Evolutionary conservation across 1,140 invertebrate species (phyloP).

Genomic region (Pogonognathellus flavescens): DNA sequence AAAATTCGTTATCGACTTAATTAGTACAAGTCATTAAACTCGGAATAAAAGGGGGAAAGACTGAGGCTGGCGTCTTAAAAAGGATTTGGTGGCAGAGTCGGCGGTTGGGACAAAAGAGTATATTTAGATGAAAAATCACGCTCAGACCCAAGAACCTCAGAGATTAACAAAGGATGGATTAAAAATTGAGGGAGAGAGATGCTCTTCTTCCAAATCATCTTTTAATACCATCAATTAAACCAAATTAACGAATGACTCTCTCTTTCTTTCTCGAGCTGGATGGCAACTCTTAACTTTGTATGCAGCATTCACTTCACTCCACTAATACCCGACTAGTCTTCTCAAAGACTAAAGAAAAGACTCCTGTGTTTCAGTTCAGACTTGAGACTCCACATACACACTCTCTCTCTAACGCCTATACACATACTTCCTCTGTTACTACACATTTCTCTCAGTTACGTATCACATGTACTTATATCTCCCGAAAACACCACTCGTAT

Average conservation of each 20-base stretch:
- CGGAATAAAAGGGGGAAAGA: slow-evolving; percentile 62
- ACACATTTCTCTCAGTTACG: not conserved
- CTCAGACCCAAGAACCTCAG: slow-evolving; percentile 60
- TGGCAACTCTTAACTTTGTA: slow-evolving; percentile 56
- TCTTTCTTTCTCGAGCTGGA: slow-evolving; percentile 33
- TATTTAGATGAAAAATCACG: slow-evolving; percentile 68
- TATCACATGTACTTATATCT: not conserved
- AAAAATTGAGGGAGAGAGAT: slow-evolving; percentile 63
- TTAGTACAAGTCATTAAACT: slow-evolving; percentile 66
- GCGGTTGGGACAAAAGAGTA: slow-evolving; percentile 59
- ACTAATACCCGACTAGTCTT: slow-evolving; percentile 39
- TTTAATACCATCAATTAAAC: slow-evolving; percentile 67
- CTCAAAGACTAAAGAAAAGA: slow-evolving; percentile 25
- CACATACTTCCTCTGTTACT: not conserved
- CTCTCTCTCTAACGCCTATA: not conserved
- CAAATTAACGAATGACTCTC: slow-evolving; percentile 66
- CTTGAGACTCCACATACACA: not conserved
- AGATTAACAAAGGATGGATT: slow-evolving; percentile 67
- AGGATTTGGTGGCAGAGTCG: slow-evolving; percentile 56
- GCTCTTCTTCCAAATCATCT: slow-evolving; percentile 65
- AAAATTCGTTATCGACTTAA: slow-evolving; percentile 67
- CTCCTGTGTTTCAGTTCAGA: not conserved
- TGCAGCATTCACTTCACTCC: slow-evolving; percentile 56
- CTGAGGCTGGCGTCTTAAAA: slow-evolving; percentile 59
- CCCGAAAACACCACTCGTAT: not conserved